These are phyloP conservation scores for Drosophila anomalata DNA, from an alignment of 2,888 invertebrate genomes.

Conservation along the genomic window DNA sequence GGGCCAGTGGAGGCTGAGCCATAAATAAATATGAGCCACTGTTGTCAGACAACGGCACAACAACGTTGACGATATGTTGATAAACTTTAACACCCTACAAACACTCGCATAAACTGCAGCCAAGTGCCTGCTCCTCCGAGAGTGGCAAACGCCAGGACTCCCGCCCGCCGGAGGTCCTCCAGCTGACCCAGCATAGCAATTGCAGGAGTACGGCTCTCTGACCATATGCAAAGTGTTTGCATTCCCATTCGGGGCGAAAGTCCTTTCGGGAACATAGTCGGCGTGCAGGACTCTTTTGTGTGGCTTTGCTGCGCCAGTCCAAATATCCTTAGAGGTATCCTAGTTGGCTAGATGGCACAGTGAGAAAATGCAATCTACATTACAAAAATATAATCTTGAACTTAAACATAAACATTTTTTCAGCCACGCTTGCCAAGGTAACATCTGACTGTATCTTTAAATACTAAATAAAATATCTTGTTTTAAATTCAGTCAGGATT, in stretches of 20 bases:
- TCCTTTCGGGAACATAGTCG: constrained; percentile 18
- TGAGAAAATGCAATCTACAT: neutral
- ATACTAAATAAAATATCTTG: neutral
- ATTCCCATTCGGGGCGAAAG: constrained; percentile 37
- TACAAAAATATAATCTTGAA: neutral
- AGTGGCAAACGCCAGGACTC: constrained; percentile 17
- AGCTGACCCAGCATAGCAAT: constrained; percentile 29
- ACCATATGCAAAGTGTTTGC: constrained; percentile 32
- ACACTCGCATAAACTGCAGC: constrained; percentile 31
- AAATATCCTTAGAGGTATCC: constrained; percentile 61
- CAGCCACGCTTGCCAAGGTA: neutral
- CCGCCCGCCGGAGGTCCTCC: constrained; percentile 6
- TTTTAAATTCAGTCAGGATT: constrained; percentile 5
- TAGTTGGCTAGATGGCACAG: constrained; percentile 48
- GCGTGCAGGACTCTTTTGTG: constrained; percentile 65
- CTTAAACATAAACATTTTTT: neutral
- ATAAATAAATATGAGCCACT: constrained; percentile 75
- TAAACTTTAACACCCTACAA: constrained; percentile 69
- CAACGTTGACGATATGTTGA: constrained; percentile 74
- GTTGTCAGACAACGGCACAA: constrained; percentile 47
- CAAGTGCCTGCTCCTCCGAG: constrained; percentile 24
- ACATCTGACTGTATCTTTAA: neutral
- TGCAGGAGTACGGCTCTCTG: constrained; percentile 19
- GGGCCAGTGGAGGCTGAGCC: constrained; percentile 54
- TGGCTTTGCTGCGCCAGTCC: constrained; percentile 70